These are phyloP conservation scores for Conchocele bisecta DNA, from an alignment of 2,888 invertebrate species.

Conservation along the genomic window DNA sequence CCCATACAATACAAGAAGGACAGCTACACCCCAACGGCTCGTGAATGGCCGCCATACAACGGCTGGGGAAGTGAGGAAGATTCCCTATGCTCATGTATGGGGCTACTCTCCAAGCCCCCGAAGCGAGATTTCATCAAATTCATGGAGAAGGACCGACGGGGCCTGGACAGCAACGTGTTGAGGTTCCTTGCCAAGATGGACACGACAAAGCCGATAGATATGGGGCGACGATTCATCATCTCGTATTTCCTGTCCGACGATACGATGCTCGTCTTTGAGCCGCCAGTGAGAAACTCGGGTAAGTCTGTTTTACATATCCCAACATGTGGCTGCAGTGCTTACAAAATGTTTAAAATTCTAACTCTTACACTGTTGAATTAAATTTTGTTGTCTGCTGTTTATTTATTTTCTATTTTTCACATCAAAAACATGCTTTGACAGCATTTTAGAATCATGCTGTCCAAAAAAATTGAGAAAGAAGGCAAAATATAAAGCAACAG, in stretches of 20 bases:
- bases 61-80: constrained; percentile 95
- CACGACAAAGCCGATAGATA: constrained; percentile 85
- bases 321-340: too few relatives aligned
- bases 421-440: too few relatives aligned
- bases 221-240: constrained; percentile 81
- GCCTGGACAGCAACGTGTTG: constrained; percentile 90
- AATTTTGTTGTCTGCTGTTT: too few relatives aligned
- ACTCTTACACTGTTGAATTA: too few relatives aligned
- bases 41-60: constrained; percentile 91
- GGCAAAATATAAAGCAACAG: too few relatives aligned
- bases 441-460: too few relatives aligned
- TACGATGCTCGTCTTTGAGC: constrained; percentile 82
- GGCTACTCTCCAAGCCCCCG: constrained; percentile 91
- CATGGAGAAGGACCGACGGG: constrained; percentile 88
- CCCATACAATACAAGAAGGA: constrained; percentile 83
- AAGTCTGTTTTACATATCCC: too few relatives aligned
- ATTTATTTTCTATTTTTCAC: too few relatives aligned
- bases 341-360: too few relatives aligned
- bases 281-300: constrained; percentile 82
- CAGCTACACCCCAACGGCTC: constrained; percentile 20
- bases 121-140: constrained; percentile 91
- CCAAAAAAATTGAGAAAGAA: too few relatives aligned
- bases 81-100: constrained; percentile 93
- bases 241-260: constrained; percentile 83
- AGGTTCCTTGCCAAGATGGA: constrained; percentile 91